Percentiles rank a stretch among this genome's conserved stretches.
Evolutionary conservation across 2,888 invertebrate genomes (phyloP).

Genomic region (Phengaris arion): DNA sequence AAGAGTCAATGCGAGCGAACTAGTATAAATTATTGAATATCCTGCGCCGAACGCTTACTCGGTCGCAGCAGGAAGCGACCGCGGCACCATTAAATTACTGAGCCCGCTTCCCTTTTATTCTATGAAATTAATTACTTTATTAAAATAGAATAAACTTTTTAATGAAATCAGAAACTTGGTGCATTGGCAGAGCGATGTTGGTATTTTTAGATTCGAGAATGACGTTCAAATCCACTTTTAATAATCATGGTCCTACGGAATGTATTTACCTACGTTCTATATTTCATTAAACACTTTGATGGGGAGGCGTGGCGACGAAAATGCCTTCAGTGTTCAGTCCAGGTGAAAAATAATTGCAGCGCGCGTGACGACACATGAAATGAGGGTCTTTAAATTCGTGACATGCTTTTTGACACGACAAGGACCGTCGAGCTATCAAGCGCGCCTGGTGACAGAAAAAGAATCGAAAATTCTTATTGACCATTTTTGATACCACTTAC

Average conservation of each 20-base stretch:
- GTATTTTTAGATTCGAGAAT: background rate
- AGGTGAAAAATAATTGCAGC: background rate
- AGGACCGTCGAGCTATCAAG: too few species aligned
- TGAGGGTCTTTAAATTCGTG: background rate
- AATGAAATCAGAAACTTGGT: background rate
- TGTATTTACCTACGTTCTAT: background rate
- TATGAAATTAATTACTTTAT: background rate
- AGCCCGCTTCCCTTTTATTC: background rate
- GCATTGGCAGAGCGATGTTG: background rate
- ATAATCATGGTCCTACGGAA: background rate
- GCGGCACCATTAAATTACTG: background rate
- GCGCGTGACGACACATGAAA: background rate
- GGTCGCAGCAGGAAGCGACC: constrained; percentile 9
- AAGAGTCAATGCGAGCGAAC: background rate
- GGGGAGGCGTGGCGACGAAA: background rate
- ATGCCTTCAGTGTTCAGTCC: background rate
- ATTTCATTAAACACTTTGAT: background rate
- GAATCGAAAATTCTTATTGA: too few species aligned
- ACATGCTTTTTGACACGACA: too few species aligned
- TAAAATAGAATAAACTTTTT: background rate
- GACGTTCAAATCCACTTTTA: background rate
- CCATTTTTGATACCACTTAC: too few species aligned
- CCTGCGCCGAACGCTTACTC: constrained; percentile 2
- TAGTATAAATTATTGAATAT: constrained; percentile 9
- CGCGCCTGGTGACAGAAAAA: too few species aligned